Conservation (phyloP, 1,140 invertebrate genomes). For the Drosophila punjabiensis region DNA sequence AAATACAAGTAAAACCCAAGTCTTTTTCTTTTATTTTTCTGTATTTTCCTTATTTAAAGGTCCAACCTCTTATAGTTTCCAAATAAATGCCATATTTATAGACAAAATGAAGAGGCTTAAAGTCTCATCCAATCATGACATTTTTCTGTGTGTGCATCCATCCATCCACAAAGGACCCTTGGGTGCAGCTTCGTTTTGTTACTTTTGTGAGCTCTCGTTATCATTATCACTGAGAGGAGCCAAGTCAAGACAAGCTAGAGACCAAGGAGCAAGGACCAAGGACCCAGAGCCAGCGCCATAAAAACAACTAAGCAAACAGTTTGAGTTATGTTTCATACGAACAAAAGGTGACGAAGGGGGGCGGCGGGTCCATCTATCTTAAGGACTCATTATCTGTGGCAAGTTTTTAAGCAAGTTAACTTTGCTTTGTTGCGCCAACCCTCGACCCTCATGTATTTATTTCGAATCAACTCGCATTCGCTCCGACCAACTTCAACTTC, state of each 20-base stretch:
- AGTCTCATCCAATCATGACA: neutral
- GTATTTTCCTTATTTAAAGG: neutral
- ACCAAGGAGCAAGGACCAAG: constrained; percentile 48
- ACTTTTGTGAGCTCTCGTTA: constrained; percentile 53
- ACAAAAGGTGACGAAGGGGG: constrained; percentile 26
- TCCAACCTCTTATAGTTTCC: neutral
- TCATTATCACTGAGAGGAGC: constrained; percentile 67
- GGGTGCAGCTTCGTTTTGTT: constrained; percentile 59
- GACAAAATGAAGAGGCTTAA: neutral
- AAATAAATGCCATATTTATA: neutral
- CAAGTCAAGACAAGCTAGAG: constrained; percentile 32
- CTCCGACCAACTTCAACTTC: constrained; percentile 57
- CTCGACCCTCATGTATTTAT: constrained; percentile 68
- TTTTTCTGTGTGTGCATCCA: constrained; percentile 42
- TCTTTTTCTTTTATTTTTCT: neutral
- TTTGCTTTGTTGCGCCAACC: constrained; percentile 45
- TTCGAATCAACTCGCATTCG: constrained; percentile 68
- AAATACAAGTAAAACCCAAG: neutral
- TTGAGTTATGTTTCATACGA: constrained; percentile 60
- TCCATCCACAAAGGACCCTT: constrained; percentile 47
- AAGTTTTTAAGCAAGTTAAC: constrained; percentile 77
- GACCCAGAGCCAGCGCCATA: constrained; percentile 63
- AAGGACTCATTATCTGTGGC: constrained; percentile 81
- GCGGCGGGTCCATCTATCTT: constrained; percentile 59
- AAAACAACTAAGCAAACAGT: constrained; percentile 66